Evolutionary conservation across 2,888 invertebrate species (phyloP), one percentile per base, ranked within the genome.

Genomic region (Drosophila paramelanica): DNA sequence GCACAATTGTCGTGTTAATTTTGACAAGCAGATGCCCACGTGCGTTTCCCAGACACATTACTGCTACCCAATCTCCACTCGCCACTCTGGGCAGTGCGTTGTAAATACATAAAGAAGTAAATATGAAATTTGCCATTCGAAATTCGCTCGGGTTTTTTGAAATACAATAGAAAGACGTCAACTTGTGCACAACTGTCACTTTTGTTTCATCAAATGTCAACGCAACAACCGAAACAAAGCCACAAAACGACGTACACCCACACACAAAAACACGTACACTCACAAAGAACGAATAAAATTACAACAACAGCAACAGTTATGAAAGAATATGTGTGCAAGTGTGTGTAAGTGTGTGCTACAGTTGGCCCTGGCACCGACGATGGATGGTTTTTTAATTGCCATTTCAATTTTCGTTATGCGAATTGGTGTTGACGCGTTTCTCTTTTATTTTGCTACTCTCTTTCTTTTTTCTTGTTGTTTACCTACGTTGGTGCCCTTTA

Each of bases 121-220:
- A 71, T 72, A 70, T 47, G 70, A 70, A 80, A 85, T 71, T 79
- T 75, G 56, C 51, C 60, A 77, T 74, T 77, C 60, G 56, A 31
- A 20, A 51, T 45, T 45, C 36, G 66, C 36, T 69, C 45, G 33
- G 14, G 27, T 58, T 65, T 64, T 61, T 52, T 62, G 55, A 25
- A 65, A 57, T 51, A 71, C 73, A 86, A 79, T 73, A 87, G 84
- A 87, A 86, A 78, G 87, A 80, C 80, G 75, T 88, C 87, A 81
- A 78, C 78, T 86, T 87, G 77, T 76, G 80, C 78, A 70, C 86
- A 87, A 87, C 81, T 87, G 87, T 88, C 87, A 88, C 88, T 87
- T 88, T 88, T 87, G 80, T 87, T 88, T 88, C 87, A 77, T 88
- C 87, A 88, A 86, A 88, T 87, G 88, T 84, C 87, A 87, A 75